Evolutionary conservation across 2,888 invertebrate species (phyloP).

Genomic region (Spatulosminthurus flaviceps): DNA sequence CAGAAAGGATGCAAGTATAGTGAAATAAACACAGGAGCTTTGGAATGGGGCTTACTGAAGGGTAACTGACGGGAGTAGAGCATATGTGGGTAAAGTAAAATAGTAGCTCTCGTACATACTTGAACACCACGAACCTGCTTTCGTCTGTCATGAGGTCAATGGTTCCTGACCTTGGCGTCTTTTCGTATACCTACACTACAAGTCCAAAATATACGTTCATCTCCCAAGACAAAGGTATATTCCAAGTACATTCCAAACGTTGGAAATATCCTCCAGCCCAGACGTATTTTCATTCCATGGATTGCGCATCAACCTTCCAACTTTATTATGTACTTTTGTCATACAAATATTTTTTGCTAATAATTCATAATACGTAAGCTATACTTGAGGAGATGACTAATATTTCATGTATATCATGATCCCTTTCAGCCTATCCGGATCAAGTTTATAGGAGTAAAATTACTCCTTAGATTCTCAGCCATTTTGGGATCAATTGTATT

Average conservation of each 20-base stretch:
- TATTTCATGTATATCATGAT: no score
- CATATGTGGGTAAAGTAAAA: no score
- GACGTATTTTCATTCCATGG: neutral
- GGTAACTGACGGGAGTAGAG: neutral
- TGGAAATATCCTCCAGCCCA: neutral
- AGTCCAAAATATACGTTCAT: neutral
- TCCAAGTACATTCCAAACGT: neutral
- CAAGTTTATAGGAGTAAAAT: neutral
- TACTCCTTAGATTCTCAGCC: no score
- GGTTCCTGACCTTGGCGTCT: conserved; percentile 22
- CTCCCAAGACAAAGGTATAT: neutral
- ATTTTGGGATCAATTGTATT: no score
- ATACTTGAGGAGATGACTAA: no score
- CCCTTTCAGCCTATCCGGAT: no score
- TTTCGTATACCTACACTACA: no score
- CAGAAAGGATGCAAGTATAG: neutral
- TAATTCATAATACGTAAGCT: no score
- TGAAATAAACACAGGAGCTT: neutral
- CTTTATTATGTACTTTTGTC: no score
- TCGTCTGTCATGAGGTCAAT: conserved; percentile 28
- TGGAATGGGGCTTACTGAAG: neutral
- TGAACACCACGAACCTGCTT: neutral
- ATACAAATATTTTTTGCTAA: no score
- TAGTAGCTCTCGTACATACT: neutral
- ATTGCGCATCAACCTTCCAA: no score